Base-by-base conservation (phyloP, 2,888 invertebrate species). In the Shargacucullia verbasci region DNA sequence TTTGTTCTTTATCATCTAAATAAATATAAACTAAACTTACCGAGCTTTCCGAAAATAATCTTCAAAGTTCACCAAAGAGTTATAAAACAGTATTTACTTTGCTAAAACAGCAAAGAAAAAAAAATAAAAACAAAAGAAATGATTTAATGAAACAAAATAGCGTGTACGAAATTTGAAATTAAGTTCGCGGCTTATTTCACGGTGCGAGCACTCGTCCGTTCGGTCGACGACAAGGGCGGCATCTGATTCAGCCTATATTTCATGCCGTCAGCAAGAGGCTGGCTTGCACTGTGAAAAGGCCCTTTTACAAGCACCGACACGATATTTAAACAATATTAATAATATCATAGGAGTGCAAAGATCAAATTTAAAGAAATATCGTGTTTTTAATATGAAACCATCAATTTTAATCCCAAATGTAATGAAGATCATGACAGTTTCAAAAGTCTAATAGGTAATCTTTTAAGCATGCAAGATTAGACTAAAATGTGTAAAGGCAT, bases 201-300 rank as follows among this genome's bases (percentile, higher is more conserved):
- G 59, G 57, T 64, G 72, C 67, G 70, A 64, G 55, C 60, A 63
- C 50, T 70, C 84, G 86, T 79, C 83, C 82, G 81, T 56, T 75
- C 81, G 63, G 69, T 68, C 52, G 66, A 75, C 70, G 79, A 79
- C 81, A 65, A 80, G 76, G 83, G 85, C 84, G 86, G 86, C 82
- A 79, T 87, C 87, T 90, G 83, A 79, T 44, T 83, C 82, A 81
- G 61, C 77, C 83, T 82, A 79, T 80, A 81, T 81, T 78, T 75
- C 70, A 69, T 70, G 73, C 70, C 69, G 59, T 70, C 66, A 69
- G 56, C 80, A 81, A 81, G 78, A 83, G 78, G 76, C 82, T 82
- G 81, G 73, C 52, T 57, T 8, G 73, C 57, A 73, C 49, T 72
- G 56, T 64, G 38, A 45, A 54, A 67, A 79, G 59, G 55, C 49